A percentile compares a stretch with the other conserved stretches of the same genome.
Conservation (phyloP, 2,113 vertebrate species). For the Ceuthmochares aereus region DNA sequence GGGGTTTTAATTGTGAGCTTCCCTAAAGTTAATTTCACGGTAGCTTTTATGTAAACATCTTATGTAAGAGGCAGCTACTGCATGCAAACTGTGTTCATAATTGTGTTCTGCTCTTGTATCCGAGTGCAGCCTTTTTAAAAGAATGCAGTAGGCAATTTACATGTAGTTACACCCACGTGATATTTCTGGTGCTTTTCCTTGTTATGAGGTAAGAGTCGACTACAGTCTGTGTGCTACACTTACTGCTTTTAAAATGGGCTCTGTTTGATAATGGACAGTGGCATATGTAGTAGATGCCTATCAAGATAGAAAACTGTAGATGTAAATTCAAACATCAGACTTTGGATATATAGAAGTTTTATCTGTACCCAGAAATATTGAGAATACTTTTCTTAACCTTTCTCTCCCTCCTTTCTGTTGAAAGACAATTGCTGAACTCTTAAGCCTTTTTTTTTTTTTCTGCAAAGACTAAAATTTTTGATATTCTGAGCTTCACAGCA, state of each 20-base stretch:
- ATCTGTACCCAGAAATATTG: not conserved
- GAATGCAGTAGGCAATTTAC: not conserved
- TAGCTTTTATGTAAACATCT: not conserved
- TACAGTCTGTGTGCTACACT: not conserved
- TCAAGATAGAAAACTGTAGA: not conserved
- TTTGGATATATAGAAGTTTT: not conserved
- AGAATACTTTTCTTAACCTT: not conserved
- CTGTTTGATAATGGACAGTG: not conserved
- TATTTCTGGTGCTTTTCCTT: not conserved
- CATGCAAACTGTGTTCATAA: not conserved
- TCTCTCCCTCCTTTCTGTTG: not conserved
- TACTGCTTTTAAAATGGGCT: not conserved
- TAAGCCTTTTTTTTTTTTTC: not conserved
- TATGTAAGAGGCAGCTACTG: not conserved
- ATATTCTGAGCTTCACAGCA: conserved; percentile 3
- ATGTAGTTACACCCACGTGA: not conserved
- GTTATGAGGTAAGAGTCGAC: not conserved
- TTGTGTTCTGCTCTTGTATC: not conserved
- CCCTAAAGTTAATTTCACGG: not conserved
- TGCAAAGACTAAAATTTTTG: not conserved
- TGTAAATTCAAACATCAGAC: not conserved
- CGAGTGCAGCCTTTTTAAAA: not conserved
- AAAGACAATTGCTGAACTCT: conserved; percentile 14
- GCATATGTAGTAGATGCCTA: not conserved
- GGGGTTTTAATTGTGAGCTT: not conserved